A percentile compares a stretch with the other conserved stretches of the same genome.
phyloP scores from a whole-genome alignment of 2,113 vertebrate genomes.

The Pollimyrus isidori region DNA sequence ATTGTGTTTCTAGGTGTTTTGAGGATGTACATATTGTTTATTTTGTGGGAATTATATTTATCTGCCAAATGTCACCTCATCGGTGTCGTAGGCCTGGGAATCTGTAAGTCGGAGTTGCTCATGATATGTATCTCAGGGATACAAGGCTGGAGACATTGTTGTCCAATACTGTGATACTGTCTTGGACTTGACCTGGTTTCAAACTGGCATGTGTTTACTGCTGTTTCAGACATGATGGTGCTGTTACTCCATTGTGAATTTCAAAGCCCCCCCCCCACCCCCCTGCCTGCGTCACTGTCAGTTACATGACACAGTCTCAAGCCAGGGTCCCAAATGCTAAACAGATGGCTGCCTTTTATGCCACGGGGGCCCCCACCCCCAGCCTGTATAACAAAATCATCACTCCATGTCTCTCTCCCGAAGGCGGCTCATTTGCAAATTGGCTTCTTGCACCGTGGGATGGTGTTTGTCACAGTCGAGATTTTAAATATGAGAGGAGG shows the following conservation, averaged over 20 bases:
- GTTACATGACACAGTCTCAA: not conserved
- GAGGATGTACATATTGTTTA: not conserved
- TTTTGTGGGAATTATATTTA: not conserved
- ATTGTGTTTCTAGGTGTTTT: not conserved
- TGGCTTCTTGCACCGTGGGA: constrained; percentile 4
- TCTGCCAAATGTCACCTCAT: not conserved
- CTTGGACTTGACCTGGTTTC: not conserved
- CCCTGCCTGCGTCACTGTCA: not conserved
- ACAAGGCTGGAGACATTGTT: not conserved
- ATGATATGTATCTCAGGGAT: not conserved
- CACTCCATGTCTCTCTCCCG: not conserved
- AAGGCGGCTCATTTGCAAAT: not conserved
- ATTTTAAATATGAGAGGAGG: not conserved
- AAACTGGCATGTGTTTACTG: not conserved
- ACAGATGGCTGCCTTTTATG: constrained; percentile 1
- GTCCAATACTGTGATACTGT: not conserved
- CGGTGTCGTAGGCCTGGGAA: not conserved
- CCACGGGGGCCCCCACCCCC: not conserved
- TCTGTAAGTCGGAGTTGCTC: not conserved
- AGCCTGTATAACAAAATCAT: not conserved
- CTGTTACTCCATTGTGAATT: not conserved
- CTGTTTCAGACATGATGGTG: not conserved
- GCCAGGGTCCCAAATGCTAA: not conserved
- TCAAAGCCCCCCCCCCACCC: not conserved
- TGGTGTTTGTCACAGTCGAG: constrained; percentile 14